Evolutionary conservation across 2,113 vertebrate species (phyloP).

Genomic region (Meleagris gallopavo): DNA sequence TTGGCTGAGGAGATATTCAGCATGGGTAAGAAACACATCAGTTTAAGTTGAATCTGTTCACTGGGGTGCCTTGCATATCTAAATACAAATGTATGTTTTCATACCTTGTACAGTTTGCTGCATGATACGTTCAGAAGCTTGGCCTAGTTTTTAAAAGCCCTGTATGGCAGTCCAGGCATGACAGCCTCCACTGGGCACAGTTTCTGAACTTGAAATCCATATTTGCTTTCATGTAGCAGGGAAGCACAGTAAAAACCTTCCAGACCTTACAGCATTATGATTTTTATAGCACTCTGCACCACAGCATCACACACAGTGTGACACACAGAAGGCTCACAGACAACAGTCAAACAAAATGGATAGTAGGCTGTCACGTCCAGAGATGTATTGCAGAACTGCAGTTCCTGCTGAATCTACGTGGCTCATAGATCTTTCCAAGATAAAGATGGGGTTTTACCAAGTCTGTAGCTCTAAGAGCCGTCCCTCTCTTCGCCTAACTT

Average conservation of each 20-base stretch:
- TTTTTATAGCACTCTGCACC: not conserved
- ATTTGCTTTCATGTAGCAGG: not conserved
- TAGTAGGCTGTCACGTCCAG: not conserved
- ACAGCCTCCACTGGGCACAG: not conserved
- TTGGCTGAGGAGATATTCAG: not conserved
- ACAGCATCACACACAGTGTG: rapidly evolving
- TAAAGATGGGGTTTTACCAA: not conserved
- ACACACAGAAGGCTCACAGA: not conserved
- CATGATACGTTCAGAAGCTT: not conserved
- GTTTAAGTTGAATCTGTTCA: not conserved
- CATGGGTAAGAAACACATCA: not conserved
- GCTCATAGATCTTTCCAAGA: not conserved
- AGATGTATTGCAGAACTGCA: not conserved
- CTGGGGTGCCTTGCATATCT: not conserved
- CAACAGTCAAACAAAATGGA: not conserved
- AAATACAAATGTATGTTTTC: not conserved
- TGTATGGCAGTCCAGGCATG: not conserved
- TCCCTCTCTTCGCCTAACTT: not conserved
- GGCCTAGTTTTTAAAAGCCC: not conserved
- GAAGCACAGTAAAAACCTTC: not conserved
- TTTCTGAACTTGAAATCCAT: not conserved
- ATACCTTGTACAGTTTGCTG: not conserved
- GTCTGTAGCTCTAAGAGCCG: not conserved
- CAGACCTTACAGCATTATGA: not conserved
- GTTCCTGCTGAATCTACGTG: rapidly evolving